Base-by-base conservation (phyloP, 2,113 vertebrate genomes). In the Hassar affinis region DNA sequence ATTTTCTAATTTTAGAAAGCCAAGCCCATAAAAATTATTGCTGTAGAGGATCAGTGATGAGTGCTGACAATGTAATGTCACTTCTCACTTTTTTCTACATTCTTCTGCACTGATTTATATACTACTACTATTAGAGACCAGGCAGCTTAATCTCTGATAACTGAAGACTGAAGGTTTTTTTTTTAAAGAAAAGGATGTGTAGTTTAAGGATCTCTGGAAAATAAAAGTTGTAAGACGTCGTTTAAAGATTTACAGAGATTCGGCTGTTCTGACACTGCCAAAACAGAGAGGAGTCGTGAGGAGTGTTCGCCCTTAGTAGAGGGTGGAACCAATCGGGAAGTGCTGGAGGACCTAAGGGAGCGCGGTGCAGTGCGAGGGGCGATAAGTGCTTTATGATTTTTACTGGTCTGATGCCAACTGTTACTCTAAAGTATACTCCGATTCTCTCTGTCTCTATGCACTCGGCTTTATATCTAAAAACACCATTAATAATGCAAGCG, bases 401-500 rank as follows among this genome's bases (percentile, higher is more conserved):
- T 52, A 33, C 49, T 78, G n/a, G 45, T n/a, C 17, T 22, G 45
- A 52, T 52, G 27, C 30, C 57, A 52, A 12, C 56, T 62, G 35
- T 74, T 74, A n/a, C 35, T 54, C 30, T 30, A 59, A 35, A 14
- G 9, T 81, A 27, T 57, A 71, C 45, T 33, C 38, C 3, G 15
- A 14, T 62, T 49, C 64, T 61, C 18, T 68, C 47, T 38, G 27
- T 68, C 78, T 77, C 49, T 47, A 49, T 47, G 71, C 51, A 49
- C 54, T 38, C 69, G 47, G 75, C 49, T 3, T 68, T 76, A 33
- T 49, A 77, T 85, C 18, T 49, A 68, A 68, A 76, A 85, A 81
- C 79, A 45, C 12, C n/a, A 77, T 85, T 57, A 81, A 85, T 68
- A 66, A 85, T 85, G 51, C 6, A 81, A 25, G n/a, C 18, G 11